Evolutionary conservation across 2,888 invertebrate genomes (phyloP).

Genomic region (Tanypteryx hageni): DNA sequence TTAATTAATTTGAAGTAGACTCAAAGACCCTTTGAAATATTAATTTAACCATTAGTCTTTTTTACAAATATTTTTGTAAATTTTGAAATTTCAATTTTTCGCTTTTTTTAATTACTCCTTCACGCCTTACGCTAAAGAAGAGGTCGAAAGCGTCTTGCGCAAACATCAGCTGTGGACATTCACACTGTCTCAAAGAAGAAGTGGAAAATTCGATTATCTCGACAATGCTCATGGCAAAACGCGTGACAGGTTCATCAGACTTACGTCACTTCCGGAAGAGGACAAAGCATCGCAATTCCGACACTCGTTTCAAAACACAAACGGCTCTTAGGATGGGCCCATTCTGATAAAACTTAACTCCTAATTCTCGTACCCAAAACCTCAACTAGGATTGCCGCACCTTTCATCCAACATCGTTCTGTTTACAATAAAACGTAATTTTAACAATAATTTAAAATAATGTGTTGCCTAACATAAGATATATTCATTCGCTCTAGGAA

Average conservation of each 20-base stretch:
- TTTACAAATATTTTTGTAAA: too few species aligned
- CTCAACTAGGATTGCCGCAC: background rate
- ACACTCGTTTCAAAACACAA: constrained; percentile 55
- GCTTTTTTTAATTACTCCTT: background rate
- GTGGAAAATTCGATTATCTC: constrained; percentile 1
- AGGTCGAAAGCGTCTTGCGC: background rate
- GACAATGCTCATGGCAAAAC: background rate
- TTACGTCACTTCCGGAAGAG: background rate
- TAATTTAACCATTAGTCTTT: too few species aligned
- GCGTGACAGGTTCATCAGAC: background rate
- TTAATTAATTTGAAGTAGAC: too few species aligned
- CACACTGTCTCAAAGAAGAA: background rate
- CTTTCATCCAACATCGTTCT: too few species aligned
- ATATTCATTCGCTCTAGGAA: too few species aligned
- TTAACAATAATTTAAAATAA: too few species aligned
- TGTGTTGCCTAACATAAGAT: too few species aligned
- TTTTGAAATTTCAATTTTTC: background rate
- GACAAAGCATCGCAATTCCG: background rate
- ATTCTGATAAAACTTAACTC: background rate
- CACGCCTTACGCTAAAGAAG: background rate
- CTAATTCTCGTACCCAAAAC: background rate
- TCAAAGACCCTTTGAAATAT: too few species aligned
- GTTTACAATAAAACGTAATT: too few species aligned
- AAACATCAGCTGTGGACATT: background rate
- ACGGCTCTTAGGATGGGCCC: background rate